A percentile compares a stretch with the other conserved stretches of the same genome.
phyloP scores from a whole-genome alignment of 2,797 vertebrate genomes.

The Geotrypetes seraphini region DNA sequence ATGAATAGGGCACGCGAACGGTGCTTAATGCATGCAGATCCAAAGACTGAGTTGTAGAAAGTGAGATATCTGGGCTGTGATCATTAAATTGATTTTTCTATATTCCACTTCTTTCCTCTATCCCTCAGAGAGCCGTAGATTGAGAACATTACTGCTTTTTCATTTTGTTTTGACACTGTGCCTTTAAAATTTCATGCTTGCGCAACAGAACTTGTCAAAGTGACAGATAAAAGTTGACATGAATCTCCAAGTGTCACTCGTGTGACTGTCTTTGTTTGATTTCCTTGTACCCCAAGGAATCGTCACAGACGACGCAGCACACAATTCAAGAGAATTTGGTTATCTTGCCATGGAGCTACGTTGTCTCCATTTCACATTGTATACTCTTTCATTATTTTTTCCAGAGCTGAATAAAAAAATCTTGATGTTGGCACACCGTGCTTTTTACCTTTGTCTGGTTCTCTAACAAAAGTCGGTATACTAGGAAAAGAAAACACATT shows the following conservation, averaged over 20 bases:
- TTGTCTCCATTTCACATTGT: not conserved
- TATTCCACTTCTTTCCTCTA: not conserved
- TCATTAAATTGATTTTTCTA: slow-evolving; percentile 9
- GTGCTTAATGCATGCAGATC: too few relatives aligned
- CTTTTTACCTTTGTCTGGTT: not conserved
- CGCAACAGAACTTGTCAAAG: slow-evolving; percentile 2
- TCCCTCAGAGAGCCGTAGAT: slow-evolving; percentile 8
- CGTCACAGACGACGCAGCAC: slow-evolving; percentile 5
- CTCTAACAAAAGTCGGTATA: too few relatives aligned
- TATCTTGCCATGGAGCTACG: not conserved
- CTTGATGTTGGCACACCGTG: not conserved
- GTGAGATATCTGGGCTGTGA: not conserved
- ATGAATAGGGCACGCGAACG: too few relatives aligned
- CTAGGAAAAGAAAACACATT: too few relatives aligned
- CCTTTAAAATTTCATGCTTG: slow-evolving; percentile 18
- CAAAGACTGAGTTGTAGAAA: too few relatives aligned
- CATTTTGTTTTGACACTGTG: slow-evolving; percentile 14
- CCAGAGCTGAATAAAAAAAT: slow-evolving; percentile 4
- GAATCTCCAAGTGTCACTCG: slow-evolving; percentile 8
- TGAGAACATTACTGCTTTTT: slow-evolving; percentile 11
- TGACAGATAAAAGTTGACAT: slow-evolving; percentile 16
- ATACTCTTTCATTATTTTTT: slow-evolving; percentile 9
- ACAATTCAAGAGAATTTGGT: slow-evolving; percentile 4
- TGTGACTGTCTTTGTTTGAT: slow-evolving; percentile 4
- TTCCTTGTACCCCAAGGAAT: slow-evolving; percentile 7